phyloP scores from a whole-genome alignment of 1,140 invertebrate species.

The Brachionus rotundiformis region DNA sequence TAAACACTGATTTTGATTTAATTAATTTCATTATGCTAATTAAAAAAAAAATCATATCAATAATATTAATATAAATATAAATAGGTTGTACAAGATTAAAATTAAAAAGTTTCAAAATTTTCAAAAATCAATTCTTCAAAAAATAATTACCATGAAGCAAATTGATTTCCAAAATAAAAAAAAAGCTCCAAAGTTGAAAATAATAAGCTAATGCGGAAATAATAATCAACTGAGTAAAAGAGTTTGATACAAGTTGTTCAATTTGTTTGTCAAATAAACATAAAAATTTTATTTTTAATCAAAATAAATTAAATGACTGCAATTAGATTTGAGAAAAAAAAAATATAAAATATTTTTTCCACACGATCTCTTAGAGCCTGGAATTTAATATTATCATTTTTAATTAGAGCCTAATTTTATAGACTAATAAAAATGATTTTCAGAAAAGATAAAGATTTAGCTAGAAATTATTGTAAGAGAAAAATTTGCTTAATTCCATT shows the following conservation, averaged over 20 bases:
- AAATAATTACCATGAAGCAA: too few species aligned
- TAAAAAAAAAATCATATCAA: background rate
- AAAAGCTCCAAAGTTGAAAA: background rate
- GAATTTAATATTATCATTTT: conserved; percentile 33
- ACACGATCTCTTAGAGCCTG: background rate
- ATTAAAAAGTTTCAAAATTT: background rate
- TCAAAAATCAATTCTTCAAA: too few species aligned
- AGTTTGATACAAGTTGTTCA: background rate
- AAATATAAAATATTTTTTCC: background rate
- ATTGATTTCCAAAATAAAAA: too few species aligned
- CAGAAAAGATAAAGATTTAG: background rate
- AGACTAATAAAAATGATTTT: background rate
- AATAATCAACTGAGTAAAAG: background rate
- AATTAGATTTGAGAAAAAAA: background rate
- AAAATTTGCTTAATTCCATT: background rate
- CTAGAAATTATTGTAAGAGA: background rate
- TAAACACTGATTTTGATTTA: background rate
- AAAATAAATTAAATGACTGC: conserved; percentile 20
- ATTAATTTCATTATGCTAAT: conserved; percentile 5
- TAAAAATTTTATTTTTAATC: conserved; percentile 12
- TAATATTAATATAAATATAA: background rate
- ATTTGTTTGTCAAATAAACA: conserved; percentile 10
- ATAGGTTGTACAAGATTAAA: background rate
- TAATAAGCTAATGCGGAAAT: background rate
- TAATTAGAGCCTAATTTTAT: background rate